These are phyloP conservation scores for Brevipalpus yothersi DNA, from an alignment of 1,140 invertebrate species.

Conservation along the genomic window DNA sequence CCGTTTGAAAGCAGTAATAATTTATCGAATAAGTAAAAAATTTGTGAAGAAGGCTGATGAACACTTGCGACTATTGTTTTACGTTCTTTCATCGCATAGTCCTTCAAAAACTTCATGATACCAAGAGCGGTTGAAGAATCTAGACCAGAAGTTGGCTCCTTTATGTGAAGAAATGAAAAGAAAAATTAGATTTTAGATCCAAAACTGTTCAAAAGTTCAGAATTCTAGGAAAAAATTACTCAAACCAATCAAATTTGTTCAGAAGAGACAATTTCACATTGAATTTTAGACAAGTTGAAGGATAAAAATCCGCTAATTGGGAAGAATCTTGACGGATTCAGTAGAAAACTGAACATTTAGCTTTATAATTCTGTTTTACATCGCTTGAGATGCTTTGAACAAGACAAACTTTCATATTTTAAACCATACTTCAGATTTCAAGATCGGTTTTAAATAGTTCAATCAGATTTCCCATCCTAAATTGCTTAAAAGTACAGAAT, in stretches of 20 bases:
- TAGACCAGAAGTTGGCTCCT: conserved; percentile 64
- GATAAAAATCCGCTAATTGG: background rate
- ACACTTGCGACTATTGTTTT: conserved; percentile 58
- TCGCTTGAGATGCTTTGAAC: too few relatives aligned
- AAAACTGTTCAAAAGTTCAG: background rate
- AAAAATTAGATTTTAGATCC: background rate
- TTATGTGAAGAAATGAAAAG: background rate
- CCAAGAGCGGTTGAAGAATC: conserved; percentile 55
- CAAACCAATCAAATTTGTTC: background rate
- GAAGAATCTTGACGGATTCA: too few relatives aligned
- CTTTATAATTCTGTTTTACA: too few relatives aligned
- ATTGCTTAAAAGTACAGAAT: background rate
- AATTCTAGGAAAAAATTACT: background rate
- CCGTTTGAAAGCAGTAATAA: conserved; percentile 47
- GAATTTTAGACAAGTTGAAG: background rate
- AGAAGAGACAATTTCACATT: background rate
- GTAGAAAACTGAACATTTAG: too few relatives aligned
- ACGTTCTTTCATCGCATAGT: conserved; percentile 44
- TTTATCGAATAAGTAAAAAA: conserved; percentile 64
- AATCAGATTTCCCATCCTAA: background rate
- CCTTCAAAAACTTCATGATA: conserved; percentile 43
- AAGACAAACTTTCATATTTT: too few relatives aligned
- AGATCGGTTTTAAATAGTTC: too few relatives aligned
- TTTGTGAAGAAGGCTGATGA: conserved; percentile 64
- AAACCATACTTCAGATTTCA: too few relatives aligned